Conservation (phyloP, 1,140 invertebrate genomes). For the Maconellicoccus hirsutus region DNA sequence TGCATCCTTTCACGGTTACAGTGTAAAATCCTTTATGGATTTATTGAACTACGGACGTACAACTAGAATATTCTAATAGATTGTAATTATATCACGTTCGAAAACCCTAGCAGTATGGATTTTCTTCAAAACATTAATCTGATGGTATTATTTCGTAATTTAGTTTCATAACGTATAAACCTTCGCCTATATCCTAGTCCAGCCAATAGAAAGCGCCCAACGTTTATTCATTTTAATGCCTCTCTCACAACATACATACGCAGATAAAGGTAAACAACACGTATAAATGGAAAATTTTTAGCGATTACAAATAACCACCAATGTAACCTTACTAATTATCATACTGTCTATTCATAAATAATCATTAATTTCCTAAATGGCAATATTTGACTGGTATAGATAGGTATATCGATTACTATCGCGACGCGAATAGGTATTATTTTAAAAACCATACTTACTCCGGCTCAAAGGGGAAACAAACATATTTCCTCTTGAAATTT, state of each 20-base stretch:
- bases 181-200: not conserved
- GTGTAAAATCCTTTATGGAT: not conserved
- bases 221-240: not conserved
- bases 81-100: constrained; percentile 4
- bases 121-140: not conserved
- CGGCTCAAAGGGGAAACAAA: no score
- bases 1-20: no score
- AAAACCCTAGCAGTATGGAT: not conserved
- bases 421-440: no score
- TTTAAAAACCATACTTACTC: no score
- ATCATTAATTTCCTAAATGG: no score
- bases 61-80: not conserved
- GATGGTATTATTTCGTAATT: not conserved
- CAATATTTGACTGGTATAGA: no score
- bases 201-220: not conserved
- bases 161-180: not conserved
- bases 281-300: no score
- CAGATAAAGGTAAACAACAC: not conserved
- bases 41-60: not conserved
- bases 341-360: no score
- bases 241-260: no score
- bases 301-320: no score
- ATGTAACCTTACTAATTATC: no score
- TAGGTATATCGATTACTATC: no score
- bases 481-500: not conserved